Conservation (phyloP, 2,888 invertebrate species). For the Ectemnius cavifrons region DNA sequence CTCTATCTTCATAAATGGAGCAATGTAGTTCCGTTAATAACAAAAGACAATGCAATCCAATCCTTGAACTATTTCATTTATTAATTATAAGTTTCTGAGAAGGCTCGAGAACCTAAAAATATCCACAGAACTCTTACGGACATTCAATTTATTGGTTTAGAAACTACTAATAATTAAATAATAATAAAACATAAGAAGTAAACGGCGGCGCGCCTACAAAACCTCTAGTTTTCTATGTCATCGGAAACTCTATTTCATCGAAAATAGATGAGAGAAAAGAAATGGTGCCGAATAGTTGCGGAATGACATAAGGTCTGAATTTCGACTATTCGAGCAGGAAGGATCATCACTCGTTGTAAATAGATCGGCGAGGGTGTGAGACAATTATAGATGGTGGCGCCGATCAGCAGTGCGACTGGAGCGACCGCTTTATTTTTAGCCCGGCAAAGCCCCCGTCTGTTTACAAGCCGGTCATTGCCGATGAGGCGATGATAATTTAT, state of each 20-base stretch:
- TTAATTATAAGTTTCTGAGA: no score
- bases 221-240: no score
- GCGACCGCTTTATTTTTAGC: slow-evolving; percentile 29
- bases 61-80: no score
- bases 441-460: slow-evolving; percentile 17
- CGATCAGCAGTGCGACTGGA: slow-evolving; percentile 9
- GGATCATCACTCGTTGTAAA: not conserved
- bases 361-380: slow-evolving; percentile 12
- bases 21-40: no score
- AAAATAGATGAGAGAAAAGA: not conserved
- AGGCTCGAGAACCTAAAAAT: no score
- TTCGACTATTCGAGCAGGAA: not conserved
- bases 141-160: no score
- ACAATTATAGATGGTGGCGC: slow-evolving; percentile 6
- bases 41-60: no score
- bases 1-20: no score
- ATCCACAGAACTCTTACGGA: no score
- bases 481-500: slow-evolving; percentile 46
- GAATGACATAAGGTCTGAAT: not conserved
- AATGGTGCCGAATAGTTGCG: not conserved
- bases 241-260: not conserved
- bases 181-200: no score
- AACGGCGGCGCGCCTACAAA: no score
- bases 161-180: no score
- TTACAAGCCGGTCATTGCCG: slow-evolving; percentile 28